Base-by-base conservation (phyloP, 2,113 vertebrate species). In the Mionectes macconnelli region DNA sequence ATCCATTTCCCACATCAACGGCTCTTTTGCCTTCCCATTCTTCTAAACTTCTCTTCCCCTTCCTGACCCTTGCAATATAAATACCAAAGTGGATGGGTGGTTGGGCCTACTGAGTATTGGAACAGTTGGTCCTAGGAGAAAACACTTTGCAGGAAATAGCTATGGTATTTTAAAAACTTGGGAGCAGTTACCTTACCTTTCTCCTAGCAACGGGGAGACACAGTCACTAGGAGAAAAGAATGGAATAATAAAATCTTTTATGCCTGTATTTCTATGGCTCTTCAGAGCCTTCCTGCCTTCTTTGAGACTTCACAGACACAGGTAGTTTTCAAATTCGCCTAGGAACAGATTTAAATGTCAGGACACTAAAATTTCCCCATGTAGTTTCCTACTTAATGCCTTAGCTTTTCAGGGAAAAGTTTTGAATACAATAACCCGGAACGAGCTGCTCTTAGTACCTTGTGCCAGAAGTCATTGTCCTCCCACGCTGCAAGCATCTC, bases 211-310 rank as follows among this genome's bases (percentile, higher is more conserved):
- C 6, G 0, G 30, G 33, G 66, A 94, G 62, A 92, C 3, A 3
- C 14, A 86, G 68, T 25, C 24, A 70, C 64, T 20, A 78, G 35
- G 14, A 92, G 47, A 88, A 92, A 92, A 93, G 57, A 94, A 91
- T 24, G 17, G 80, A 94, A 89, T 50, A 89, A 95, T 84, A 89
- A 87, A 45, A 40, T 63, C n/a, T 78, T 92, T 90, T 80, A 89
- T 79, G 57, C 8, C 53, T 74, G 11, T 63, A 70, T 49, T 95
- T 84, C 86, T 87, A 20, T 30, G 93, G 89, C 47, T 63, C 62
- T 86, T 82, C 42, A 89, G 62, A 95, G 68, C 33, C 28, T 84
- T 82, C 37, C 47, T 72, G 37, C 17, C 20, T 80, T 80, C 83
- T 72, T 2, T 69, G 78, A 92, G 39, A 83, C 53, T 89, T 96